phyloP scores from a whole-genome alignment of 1,140 invertebrate species.

The Samia ricini region DNA sequence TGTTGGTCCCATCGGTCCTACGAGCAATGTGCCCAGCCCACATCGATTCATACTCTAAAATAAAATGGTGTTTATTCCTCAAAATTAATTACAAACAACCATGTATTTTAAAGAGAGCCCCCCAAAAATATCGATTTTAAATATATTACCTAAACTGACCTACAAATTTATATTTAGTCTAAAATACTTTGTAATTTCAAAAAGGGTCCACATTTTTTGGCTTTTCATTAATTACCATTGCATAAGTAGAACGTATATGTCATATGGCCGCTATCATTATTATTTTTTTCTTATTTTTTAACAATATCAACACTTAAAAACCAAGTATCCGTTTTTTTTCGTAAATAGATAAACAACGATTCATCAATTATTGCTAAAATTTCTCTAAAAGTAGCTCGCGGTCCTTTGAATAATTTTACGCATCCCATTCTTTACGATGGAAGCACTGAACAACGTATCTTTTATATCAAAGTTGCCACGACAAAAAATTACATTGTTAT shows the following conservation, averaged over 20 bases:
- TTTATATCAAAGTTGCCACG: slow-evolving; percentile 13
- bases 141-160: neutral
- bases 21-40: too few relatives aligned
- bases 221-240: slow-evolving; percentile 18
- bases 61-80: too few relatives aligned
- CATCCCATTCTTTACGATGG: neutral
- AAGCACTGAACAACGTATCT: neutral
- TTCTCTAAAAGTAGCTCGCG: neutral
- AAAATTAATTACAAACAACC: neutral
- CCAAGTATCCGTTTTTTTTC: neutral
- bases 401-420: neutral
- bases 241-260: slow-evolving; percentile 8
- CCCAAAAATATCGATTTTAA: neutral
- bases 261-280: neutral
- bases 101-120: neutral
- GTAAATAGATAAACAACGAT: neutral
- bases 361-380: slow-evolving; percentile 16
- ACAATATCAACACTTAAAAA: slow-evolving; percentile 18
- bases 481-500: slow-evolving; percentile 13
- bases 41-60: too few relatives aligned
- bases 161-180: slow-evolving; percentile 3
- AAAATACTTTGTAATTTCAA: slow-evolving; percentile 16
- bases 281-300: slow-evolving; percentile 12
- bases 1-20: too few relatives aligned
- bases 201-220: slow-evolving; percentile 24